Conservation (phyloP, 2,888 invertebrate genomes). For the Plemyria rubiginata region DNA sequence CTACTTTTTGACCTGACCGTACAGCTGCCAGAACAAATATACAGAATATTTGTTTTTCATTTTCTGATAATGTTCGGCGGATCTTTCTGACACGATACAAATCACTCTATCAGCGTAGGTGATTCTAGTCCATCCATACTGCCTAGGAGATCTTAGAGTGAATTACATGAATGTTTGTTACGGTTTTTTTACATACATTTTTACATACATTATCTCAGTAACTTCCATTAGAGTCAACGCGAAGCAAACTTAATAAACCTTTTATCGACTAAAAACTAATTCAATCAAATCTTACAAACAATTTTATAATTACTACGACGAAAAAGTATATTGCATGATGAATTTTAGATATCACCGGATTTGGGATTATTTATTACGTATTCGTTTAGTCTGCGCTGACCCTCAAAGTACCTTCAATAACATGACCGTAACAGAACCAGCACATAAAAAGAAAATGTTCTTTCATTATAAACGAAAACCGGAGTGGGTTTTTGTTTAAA, state of each 20-base stretch:
- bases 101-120: not conserved
- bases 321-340: too few species aligned
- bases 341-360: too few species aligned
- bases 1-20: too few species aligned
- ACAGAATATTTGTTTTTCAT: not conserved
- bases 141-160: not conserved
- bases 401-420: not conserved
- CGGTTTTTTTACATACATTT: too few species aligned
- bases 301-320: too few species aligned
- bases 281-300: not conserved
- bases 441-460: not conserved
- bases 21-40: too few species aligned
- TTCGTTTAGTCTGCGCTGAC: not conserved
- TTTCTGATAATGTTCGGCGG: not conserved
- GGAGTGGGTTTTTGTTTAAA: too few species aligned
- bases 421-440: not conserved
- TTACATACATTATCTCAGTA: not conserved
- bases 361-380: too few species aligned
- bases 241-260: not conserved
- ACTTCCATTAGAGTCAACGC: constrained; percentile 1
- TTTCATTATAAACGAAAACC: not conserved
- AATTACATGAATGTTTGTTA: not conserved
- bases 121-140: not conserved
- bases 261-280: not conserved
- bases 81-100: not conserved